Evolutionary conservation across 2,113 vertebrate species (phyloP), one percentile per base, ranked within the genome.

Genomic region (Ceyx melanurus): DNA sequence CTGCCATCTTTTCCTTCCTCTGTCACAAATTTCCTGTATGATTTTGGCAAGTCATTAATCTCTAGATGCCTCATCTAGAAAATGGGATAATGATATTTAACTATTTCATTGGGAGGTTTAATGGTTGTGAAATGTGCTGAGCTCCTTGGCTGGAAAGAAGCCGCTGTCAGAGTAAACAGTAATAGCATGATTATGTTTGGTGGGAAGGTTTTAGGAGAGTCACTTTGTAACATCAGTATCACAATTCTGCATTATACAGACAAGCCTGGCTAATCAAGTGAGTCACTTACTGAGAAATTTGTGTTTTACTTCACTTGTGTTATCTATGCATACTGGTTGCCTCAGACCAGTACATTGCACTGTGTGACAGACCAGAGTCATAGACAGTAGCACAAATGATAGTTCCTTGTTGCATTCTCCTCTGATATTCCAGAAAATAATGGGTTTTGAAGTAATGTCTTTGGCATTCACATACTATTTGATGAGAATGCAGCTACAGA

Each of bases 61-160:
- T 87, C 74, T 66, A 62, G 85, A 82, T 64, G 75, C 35, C 91
- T 94, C 95, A 94, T 88, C 87, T 82, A 89, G 82, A 93, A 96
- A 96, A 92, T 82, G 29, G 66, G 89, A 93, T 92, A 94, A 96
- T 96, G 67, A 66, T 64, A 92, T 89, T 94, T 87, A 96, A 76
- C 84, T 91, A 77, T 91, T 94, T 92, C 94, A 89, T 51, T 79
- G 78, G 43, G 48, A 93, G 67, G 82, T 43, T 92, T 91, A 93
- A 71, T 94, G 46, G 40, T 89, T 96, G 71, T 80, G 87, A 96
- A 96, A 95, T 93, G n/a, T 88, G 89, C 89, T 96, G 94, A 96
- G 89, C 87, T 91, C 54, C 78, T 85, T 20, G 64, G 64, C 82
- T 48, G 26, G 81, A 93, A 92, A 79, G 84, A 96, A 95, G 71